These are phyloP conservation scores for Geotrypetes seraphini DNA, from an alignment of 2,797 vertebrate genomes.

Conservation along the genomic window DNA sequence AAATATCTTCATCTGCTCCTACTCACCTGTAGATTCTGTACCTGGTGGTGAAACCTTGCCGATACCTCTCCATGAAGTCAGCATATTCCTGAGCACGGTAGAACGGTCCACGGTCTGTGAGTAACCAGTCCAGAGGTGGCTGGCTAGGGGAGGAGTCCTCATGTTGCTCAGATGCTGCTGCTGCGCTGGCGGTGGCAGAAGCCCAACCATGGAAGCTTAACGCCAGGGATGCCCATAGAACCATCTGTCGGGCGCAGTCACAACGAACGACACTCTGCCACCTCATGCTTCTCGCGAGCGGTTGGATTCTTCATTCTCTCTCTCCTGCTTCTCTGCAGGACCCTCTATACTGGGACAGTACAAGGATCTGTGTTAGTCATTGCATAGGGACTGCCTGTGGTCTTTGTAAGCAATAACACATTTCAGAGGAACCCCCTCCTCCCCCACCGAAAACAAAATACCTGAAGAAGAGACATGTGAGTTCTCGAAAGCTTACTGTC, in stretches of 20 bases:
- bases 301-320: constrained; percentile 93
- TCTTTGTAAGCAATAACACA: no score
- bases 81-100: constrained; percentile 86
- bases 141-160: constrained; percentile 49
- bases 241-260: constrained; percentile 78
- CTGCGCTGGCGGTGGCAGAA: constrained; percentile 11
- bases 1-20: no score
- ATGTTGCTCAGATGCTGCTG: constrained; percentile 59
- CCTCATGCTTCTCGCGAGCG: constrained; percentile 85
- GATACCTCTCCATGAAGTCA: constrained; percentile 87
- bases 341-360: constrained; percentile 30
- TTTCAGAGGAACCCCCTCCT: no score
- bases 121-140: constrained; percentile 85
- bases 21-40: constrained; percentile 96
- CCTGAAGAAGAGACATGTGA: no score
- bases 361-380: background rate
- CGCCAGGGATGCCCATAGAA: constrained; percentile 71
- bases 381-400: background rate
- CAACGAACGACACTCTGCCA: constrained; percentile 59
- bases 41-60: constrained; percentile 91
- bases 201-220: constrained; percentile 60
- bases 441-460: no score
- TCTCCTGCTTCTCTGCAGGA: constrained; percentile 31
- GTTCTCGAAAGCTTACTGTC: no score
- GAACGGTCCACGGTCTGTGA: constrained; percentile 91